These are phyloP conservation scores for Beroe ovata DNA, from an alignment of 37 sponge, comb jelly and placozoan genomes.

Conservation along the genomic window DNA sequence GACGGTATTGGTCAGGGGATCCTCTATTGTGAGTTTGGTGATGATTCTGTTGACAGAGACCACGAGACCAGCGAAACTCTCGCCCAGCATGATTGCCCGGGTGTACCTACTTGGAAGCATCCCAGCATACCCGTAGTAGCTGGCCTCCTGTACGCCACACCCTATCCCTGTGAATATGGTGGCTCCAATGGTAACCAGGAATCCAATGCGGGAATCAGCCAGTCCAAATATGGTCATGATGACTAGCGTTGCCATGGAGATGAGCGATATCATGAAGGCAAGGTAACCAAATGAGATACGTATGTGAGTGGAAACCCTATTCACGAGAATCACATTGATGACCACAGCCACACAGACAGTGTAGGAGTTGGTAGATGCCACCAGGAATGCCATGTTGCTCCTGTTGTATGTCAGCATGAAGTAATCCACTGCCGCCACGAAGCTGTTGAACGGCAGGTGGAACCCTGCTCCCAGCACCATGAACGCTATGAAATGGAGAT, in stretches of 20 bases:
- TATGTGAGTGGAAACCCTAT: constrained; percentile 69
- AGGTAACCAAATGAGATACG: constrained; percentile 79
- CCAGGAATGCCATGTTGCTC: constrained; percentile 71
- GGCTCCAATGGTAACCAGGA: constrained; percentile 28
- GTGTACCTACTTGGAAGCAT: constrained; percentile 80
- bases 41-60: constrained; percentile 76
- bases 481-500: constrained; percentile 74
- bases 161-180: constrained; percentile 45
- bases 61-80: constrained; percentile 77
- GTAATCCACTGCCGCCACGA: constrained; percentile 83
- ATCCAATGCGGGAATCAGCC: background rate
- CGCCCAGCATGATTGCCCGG: constrained; percentile 83
- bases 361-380: constrained; percentile 68
- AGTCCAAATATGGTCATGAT: background rate
- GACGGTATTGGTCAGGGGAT: constrained; percentile 71
- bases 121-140: constrained; percentile 84
- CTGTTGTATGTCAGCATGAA: constrained; percentile 76
- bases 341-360: constrained; percentile 65
- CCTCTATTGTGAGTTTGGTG: constrained; percentile 72
- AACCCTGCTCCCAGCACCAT: constrained; percentile 79
- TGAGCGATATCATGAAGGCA: constrained; percentile 72
- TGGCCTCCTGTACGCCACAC: constrained; percentile 82
- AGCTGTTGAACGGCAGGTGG: constrained; percentile 82
- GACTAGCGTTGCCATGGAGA: constrained; percentile 72
- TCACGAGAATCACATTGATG: constrained; percentile 71